phyloP scores from a whole-genome alignment of 2,888 invertebrate genomes.

The Dione juno region DNA sequence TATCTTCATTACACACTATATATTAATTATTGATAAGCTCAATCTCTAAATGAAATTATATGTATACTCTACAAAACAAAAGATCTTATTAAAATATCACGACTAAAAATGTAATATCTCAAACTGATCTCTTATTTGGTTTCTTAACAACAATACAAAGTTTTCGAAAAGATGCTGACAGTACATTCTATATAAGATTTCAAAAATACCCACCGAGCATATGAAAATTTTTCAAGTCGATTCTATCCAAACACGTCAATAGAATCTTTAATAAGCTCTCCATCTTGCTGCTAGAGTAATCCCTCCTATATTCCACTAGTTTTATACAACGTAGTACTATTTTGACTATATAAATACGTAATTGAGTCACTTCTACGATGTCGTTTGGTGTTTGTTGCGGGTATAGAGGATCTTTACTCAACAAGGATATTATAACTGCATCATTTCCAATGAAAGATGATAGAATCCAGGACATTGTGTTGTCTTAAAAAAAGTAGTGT shows the following conservation, averaged over 20 bases:
- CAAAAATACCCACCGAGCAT: conserved; percentile 65
- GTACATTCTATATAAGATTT: background rate
- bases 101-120: too few relatives aligned
- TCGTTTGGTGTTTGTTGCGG: conserved; percentile 70
- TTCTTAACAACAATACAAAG: too few relatives aligned
- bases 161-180: too few relatives aligned
- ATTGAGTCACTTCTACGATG: conserved; percentile 67
- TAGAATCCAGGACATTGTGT: conserved; percentile 66
- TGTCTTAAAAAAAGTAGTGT: conserved; percentile 50
- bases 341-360: conserved; percentile 72
- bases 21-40: too few relatives aligned
- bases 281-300: conserved; percentile 60
- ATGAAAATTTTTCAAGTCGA: conserved; percentile 77
- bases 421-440: conserved; percentile 62
- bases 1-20: too few relatives aligned
- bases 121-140: too few relatives aligned
- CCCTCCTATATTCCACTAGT: conserved; percentile 56
- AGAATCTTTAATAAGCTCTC: conserved; percentile 74
- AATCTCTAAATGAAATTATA: too few relatives aligned
- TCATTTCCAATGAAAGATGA: conserved; percentile 67
- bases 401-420: conserved; percentile 66
- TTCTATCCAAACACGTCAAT: conserved; percentile 66
- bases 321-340: conserved; percentile 64
- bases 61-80: too few relatives aligned
- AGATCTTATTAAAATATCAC: too few relatives aligned